These are phyloP conservation scores for Cephus pygmeus DNA, from an alignment of 2,888 invertebrate genomes.

Conservation along the genomic window DNA sequence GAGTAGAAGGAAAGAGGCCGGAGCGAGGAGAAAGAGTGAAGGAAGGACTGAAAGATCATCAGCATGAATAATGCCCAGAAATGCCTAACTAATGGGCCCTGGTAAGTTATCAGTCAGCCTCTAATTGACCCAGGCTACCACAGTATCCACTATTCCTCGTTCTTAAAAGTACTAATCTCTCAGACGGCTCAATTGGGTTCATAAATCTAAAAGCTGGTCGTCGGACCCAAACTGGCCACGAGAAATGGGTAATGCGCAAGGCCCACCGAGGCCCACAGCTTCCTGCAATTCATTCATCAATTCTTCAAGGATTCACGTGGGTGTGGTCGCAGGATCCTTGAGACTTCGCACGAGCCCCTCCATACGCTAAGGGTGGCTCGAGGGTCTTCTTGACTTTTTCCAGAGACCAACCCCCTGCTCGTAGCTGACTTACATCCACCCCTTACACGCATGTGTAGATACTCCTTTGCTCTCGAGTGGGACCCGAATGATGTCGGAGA, in stretches of 20 bases:
- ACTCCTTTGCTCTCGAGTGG: neutral
- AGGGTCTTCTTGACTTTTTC: neutral
- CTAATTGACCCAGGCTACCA: conserved; percentile 37
- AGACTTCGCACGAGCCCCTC: neutral
- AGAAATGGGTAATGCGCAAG: neutral
- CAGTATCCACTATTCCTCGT: conserved; percentile 8
- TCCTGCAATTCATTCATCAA: neutral
- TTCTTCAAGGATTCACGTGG: neutral
- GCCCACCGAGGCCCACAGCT: too few relatives aligned
- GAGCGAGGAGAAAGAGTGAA: neutral
- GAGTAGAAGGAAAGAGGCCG: neutral
- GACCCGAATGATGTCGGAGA: neutral
- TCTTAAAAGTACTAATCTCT: neutral
- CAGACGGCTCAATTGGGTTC: neutral
- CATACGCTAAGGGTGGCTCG: neutral
- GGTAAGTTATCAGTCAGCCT: conserved; percentile 29
- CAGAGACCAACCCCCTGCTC: neutral
- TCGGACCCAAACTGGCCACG: neutral
- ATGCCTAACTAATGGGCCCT: conserved; percentile 40
- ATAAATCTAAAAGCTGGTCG: neutral
- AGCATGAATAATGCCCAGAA: conserved; percentile 13
- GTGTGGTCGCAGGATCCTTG: neutral
- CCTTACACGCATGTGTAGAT: neutral
- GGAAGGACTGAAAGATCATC: neutral
- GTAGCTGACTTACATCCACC: neutral